Base-by-base conservation (phyloP, 2,888 invertebrate species). In the Chironomus tentans region DNA sequence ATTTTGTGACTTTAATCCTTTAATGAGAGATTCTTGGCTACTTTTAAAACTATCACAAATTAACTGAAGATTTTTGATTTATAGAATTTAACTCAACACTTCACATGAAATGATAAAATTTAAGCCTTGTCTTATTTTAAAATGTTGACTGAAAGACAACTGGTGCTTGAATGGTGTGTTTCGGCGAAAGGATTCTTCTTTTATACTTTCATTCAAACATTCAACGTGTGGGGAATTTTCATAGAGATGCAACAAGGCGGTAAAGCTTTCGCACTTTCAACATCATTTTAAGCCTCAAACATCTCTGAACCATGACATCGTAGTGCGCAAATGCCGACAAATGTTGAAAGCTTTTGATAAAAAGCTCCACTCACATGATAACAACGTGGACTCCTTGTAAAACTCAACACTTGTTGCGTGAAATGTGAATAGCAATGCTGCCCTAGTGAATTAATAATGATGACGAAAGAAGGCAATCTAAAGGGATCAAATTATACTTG, bases 401-500 rank as follows among this genome's bases (percentile, higher is more conserved):
- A 12, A 21, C 21, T 65, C 65, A 18, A 65, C 65, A 65, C 65
- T 65, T 65, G 65, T 65, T 65, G 65, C 65, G 65, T 65, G 24
- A 65, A 65, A 15, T 56, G 10, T 38, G 38, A 38, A 38, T 38
- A 10, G 1, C 38, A 38, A 38, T 38, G 10, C 38, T 38, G 10
- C 38, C 38, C 38, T 38, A 38, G 38, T 38, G 38, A 38, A 38
- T 38, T 38, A 10, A 38, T 10, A 38, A 38, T 38, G 38, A 38
- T 38, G 38, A 38, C 38, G 38, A 38, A n/a, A n/a, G n/a, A n/a
- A 10, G 38, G 10, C 38, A 10, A 10, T 10, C 2, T 38, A 7
- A 10, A 38, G 38, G 38, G 38, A 38, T 38, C 38, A 10, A 38
- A 38, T 38, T 38, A 10, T 38, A 38, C 38, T 10, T 10, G 38